Base-by-base conservation (phyloP, 2,888 invertebrate species). In the Lasioglossum pauxillum region DNA sequence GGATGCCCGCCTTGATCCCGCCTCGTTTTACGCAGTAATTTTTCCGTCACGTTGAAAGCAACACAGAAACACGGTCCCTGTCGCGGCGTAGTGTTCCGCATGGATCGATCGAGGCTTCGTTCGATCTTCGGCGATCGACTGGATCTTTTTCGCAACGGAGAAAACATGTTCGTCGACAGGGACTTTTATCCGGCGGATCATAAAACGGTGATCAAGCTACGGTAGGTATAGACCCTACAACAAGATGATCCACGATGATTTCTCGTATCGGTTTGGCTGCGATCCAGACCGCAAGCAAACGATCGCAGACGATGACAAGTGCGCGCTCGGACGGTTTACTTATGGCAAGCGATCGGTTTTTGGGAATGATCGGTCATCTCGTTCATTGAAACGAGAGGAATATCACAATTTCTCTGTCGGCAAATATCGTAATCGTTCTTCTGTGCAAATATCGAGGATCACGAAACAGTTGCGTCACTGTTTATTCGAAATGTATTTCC, bases 151-250 rank as follows among this genome's bases (percentile, higher is more conserved):
- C 31, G 67, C 27, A 27, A 19, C 74, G 53, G 57, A 46, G 71
- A 5, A 8, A 49, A 5, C 31, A 85, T 93, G 92, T 85, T 90
- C 80, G 83, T 91, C 78, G 91, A 94, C 88, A 92, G 94, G 82
- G 92, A 94, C 74, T 88, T 94, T 5, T 94, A 94, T 88, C 95
- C 94, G 10, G 93, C 94, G 19, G 88, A 88, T 77, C 94, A 95
- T 85, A 94, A 94, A 90, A 95, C 95, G 0, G 92, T 93, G 35
- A 91, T 95, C 79, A 92, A 92, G 67, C 91, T 92, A 87, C 92
- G 95, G 95, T 94, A 94, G 74, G 94, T 93, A 49, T 19, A 5
- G 2, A 23, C 27, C 67, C 49, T 27, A 35, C 31, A 49, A 16
- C 19, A 19, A 8, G 64, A 71, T 19, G 38, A 69, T 81, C 12